These are phyloP conservation scores for Ciconia boyciana DNA, from an alignment of 2,113 vertebrate genomes.

Conservation along the genomic window DNA sequence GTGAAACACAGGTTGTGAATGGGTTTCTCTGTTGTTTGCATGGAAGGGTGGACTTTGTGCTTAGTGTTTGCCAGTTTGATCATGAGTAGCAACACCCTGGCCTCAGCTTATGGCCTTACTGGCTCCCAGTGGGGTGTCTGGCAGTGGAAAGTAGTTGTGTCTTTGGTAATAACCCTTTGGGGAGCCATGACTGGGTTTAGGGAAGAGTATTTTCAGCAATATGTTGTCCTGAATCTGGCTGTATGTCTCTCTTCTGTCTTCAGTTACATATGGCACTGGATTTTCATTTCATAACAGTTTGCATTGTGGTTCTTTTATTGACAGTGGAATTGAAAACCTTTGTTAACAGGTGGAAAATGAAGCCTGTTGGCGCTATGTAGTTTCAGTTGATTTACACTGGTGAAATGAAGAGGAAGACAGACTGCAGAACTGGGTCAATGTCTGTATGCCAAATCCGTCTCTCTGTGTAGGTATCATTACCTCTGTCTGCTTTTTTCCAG, in stretches of 20 bases:
- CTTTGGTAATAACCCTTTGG: neutral
- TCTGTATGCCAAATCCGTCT: neutral
- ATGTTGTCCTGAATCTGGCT: neutral
- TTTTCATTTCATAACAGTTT: neutral
- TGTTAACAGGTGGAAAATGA: conserved; percentile 44
- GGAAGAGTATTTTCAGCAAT: neutral
- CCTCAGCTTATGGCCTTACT: neutral
- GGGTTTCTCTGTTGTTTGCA: neutral
- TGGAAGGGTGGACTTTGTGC: neutral
- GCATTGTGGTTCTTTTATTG: neutral
- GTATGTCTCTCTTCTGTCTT: neutral
- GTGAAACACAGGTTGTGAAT: neutral
- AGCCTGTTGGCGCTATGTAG: neutral
- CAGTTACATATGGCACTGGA: neutral
- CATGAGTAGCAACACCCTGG: neutral
- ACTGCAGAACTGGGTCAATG: neutral
- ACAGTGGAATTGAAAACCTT: neutral
- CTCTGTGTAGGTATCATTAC: neutral
- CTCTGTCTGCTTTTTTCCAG: neutral
- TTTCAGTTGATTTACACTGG: neutral
- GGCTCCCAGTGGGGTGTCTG: neutral
- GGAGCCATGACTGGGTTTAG: neutral
- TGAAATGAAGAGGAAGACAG: neutral
- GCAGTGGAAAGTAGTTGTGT: neutral
- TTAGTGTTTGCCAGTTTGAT: neutral